Evolutionary conservation across 1,140 invertebrate species (phyloP), one percentile per base, ranked within the genome.

Genomic region (Hycleus cichorii): DNA sequence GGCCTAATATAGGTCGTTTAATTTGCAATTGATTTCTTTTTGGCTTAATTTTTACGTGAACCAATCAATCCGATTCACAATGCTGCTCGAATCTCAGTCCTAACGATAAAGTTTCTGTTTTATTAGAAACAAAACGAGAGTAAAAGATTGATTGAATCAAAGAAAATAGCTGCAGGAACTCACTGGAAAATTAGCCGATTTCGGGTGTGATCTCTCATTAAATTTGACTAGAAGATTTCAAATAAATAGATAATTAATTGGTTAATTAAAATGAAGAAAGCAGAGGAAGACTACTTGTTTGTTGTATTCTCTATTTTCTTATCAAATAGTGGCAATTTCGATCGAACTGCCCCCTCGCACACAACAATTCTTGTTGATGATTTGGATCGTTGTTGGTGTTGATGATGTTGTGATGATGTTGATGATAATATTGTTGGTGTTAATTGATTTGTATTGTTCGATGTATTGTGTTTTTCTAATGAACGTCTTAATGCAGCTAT

Each of bases 311-410:
- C 32, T 4, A 32, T 32, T 75, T 88, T 88, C 68, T 88, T 89
- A 72, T 92, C 89, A 71, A 92, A 92, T n/a, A 91, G 80, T 43
- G 85, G 87, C 64, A 92, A 76, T 74, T 92, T 92, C 44, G 88
- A 91, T 63, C 82, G 79, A 32, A 92, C 89, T 10, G 88, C 88
- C 49, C 89, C 89, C 69, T 91, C 89, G 69, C 89, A 92, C 61
- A 85, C 81, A 47, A 76, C 74, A 43, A 90, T 77, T 27, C 88
- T 82, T 12, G 32, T 32, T 32, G 79, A 70, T 47, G 66, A 72
- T 56, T 74, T 72, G 1, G 63, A 60, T 53, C 68, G 61, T 53
- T 70, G 66, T 24, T 42, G 62, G 47, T 52, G 75, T 73, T 10
- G 40, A 32, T 32, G 32, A 2, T 32, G 27, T 32, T 32, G 32